Evolutionary conservation across 2,113 vertebrate genomes (phyloP), one percentile per base, ranked within the genome.

Genomic region (Dasypus novemcinctus): DNA sequence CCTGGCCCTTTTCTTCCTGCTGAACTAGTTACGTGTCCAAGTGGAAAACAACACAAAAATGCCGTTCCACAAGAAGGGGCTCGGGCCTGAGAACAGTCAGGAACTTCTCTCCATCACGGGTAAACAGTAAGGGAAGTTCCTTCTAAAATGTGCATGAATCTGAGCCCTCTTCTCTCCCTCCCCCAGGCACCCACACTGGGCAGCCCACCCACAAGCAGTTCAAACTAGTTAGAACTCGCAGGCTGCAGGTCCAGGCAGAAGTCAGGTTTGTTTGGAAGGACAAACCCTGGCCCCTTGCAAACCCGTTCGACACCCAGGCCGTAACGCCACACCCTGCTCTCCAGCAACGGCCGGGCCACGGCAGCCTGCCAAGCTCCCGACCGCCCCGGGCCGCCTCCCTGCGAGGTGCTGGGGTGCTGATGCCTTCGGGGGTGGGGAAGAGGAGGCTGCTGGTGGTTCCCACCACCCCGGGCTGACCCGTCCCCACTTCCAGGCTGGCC

Each of bases 281-380:
- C 10, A 5, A 69, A 29, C 31, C 33, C 64, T 1, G 66, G 59
- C 46, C 23, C 25, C 31, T 38, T n/a, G 43, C 4, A 57, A 46
- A 71, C 38, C 33, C 1, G 0, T 20, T 1, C 54, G 17, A 31
- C 5, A 3, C 17, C 9, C 11, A 13, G 61, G 63, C 36, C 33
- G 59, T 23, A 38, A n/a, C 20, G 0, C 31, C 21, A n/a, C 5
- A 17, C 11, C 10, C 46, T 21, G 25, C 14, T 27, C 12, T 80
- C 33, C 31, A 36, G 72, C 21, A 43, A 17, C 2, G 38, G 38
- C 15, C 10, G 12, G 12, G 59, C 9, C 0, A 5, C 0, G 5
- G 49, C 29, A 21, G 43, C 8, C 31, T n/a, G 7, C 33, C 33
- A 27, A 59, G 20, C 75, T 52, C 46, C 25, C 21, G 46, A n/a